Conservation (phyloP, 2,888 invertebrate genomes). For the Conistra vaccinii region DNA sequence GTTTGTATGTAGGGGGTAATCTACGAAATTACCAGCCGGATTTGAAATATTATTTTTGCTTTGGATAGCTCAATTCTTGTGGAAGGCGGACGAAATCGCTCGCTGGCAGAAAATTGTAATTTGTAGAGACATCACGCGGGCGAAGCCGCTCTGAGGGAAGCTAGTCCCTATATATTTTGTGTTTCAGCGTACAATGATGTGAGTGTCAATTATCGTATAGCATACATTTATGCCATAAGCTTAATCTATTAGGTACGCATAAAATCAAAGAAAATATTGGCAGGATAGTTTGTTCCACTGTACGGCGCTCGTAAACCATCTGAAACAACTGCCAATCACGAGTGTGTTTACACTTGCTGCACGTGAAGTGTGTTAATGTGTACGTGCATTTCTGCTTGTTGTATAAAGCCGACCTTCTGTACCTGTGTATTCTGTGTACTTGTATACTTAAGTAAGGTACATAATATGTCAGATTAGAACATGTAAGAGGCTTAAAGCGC, state of each 20-base stretch:
- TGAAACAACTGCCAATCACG: background rate
- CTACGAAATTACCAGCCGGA: too few species aligned
- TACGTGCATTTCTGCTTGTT: background rate
- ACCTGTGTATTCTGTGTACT: background rate
- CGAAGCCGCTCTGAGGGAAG: too few species aligned
- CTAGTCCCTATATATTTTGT: too few species aligned
- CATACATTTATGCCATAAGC: background rate
- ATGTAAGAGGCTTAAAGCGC: constrained; percentile 43
- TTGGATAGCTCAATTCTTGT: too few species aligned
- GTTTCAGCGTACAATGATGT: too few species aligned
- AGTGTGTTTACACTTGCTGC: background rate
- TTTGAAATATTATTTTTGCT: too few species aligned
- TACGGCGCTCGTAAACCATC: background rate
- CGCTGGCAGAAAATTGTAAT: too few species aligned
- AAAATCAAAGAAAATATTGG: background rate
- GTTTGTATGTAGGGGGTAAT: too few species aligned
- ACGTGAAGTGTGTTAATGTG: background rate
- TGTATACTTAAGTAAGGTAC: constrained; percentile 4
- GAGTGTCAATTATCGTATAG: too few species aligned
- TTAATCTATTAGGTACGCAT: too few species aligned
- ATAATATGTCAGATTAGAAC: constrained; percentile 34
- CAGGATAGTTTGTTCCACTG: background rate
- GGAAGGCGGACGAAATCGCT: too few species aligned
- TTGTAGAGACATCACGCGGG: too few species aligned
- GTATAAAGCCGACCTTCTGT: background rate